phyloP scores from a whole-genome alignment of 2,888 invertebrate species.

The Eristalis arbustorum region DNA sequence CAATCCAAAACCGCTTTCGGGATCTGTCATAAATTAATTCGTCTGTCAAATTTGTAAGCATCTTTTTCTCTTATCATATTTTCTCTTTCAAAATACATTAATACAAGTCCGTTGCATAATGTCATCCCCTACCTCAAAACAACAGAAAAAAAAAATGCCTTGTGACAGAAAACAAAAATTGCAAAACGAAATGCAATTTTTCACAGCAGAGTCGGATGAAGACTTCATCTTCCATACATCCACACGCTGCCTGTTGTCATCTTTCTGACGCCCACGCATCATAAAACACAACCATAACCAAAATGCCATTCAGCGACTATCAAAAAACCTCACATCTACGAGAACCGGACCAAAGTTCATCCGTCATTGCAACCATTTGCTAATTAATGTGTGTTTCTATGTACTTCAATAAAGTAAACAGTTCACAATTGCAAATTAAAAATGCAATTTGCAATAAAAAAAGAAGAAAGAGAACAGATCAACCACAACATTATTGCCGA shows the following conservation, averaged over 20 bases:
- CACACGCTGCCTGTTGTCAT: constrained; percentile 21
- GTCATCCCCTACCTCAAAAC: background rate
- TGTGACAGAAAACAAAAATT: constrained; percentile 13
- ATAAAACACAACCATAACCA: background rate
- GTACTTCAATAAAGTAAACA: constrained; percentile 4
- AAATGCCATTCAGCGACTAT: constrained; percentile 6
- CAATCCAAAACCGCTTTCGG: too few relatives aligned
- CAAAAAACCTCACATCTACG: constrained; percentile 16
- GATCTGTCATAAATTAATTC: too few relatives aligned
- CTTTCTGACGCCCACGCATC: constrained; percentile 29
- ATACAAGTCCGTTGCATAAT: constrained; percentile 16
- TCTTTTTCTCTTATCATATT: background rate
- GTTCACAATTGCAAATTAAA: constrained; percentile 54
- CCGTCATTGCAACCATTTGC: constrained; percentile 22
- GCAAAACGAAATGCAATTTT: background rate
- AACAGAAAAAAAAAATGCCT: background rate
- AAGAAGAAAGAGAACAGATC: constrained; percentile 8
- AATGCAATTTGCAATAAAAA: constrained; percentile 56
- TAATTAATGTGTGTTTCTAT: background rate
- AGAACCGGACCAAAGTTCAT: constrained; percentile 29
- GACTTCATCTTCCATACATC: background rate
- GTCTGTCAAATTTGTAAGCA: too few relatives aligned
- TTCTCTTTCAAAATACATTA: background rate
- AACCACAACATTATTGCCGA: constrained; percentile 33
- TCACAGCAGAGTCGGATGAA: background rate